Evolutionary conservation across 2,797 vertebrate genomes (phyloP).

Genomic region (Ciconia nigra): DNA sequence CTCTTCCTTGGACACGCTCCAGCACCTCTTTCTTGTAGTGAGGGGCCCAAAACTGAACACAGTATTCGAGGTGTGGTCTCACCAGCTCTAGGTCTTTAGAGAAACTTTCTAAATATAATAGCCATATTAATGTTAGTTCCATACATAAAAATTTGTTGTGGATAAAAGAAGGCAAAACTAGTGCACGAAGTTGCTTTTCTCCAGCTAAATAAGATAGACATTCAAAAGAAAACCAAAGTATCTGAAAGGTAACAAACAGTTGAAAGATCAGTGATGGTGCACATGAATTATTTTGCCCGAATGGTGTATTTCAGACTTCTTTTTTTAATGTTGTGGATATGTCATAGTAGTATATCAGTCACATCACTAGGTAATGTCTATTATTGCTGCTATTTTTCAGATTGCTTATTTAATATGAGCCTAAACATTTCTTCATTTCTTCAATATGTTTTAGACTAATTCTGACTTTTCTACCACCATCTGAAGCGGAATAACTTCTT

Average conservation of each 20-base stretch:
- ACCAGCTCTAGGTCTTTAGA: background rate
- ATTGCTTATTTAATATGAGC: background rate
- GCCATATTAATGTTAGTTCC: background rate
- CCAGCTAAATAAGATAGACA: background rate
- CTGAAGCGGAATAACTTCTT: background rate
- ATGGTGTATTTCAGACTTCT: background rate
- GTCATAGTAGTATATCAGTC: background rate
- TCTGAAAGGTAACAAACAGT: background rate
- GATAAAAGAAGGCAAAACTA: background rate
- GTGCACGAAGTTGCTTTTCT: background rate
- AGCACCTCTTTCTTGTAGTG: background rate
- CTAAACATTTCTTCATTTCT: background rate
- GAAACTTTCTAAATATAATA: background rate
- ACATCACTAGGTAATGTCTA: background rate
- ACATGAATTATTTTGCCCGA: background rate
- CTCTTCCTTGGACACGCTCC: rapidly evolving
- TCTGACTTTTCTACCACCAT: background rate
- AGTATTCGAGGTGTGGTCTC: background rate
- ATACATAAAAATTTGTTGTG: background rate
- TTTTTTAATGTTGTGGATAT: background rate
- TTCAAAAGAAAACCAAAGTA: background rate
- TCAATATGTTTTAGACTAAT: background rate
- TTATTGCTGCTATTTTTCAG: background rate
- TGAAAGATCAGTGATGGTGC: background rate
- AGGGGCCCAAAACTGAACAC: background rate